Evolutionary conservation across 2,113 vertebrate genomes (phyloP).

Genomic region (Aegotheles bennettii): DNA sequence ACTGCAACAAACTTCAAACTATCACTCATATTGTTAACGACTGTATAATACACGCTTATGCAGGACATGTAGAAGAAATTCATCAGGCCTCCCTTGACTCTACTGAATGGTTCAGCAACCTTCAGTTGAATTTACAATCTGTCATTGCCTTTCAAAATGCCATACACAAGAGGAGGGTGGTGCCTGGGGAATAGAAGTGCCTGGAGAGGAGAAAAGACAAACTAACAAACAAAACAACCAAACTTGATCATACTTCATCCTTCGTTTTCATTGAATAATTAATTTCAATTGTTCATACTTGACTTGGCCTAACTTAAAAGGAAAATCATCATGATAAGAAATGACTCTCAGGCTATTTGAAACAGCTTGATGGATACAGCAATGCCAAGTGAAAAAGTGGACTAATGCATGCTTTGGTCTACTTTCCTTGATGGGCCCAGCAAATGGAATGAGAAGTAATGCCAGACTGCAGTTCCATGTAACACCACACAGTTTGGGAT

Average conservation of each 20-base stretch:
- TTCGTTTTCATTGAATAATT: not conserved
- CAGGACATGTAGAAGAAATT: constrained; percentile 12
- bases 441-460: not conserved
- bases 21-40: constrained; percentile 6
- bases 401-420: not conserved
- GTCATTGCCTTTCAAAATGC: constrained; percentile 44
- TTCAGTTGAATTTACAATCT: constrained; percentile 39
- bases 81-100: constrained; percentile 39
- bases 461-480: not conserved
- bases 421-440: not conserved
- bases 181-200: not conserved
- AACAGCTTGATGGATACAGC: not conserved
- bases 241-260: not conserved
- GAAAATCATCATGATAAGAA: not conserved
- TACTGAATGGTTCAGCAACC: constrained; percentile 27
- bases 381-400: not conserved
- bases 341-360: not conserved
- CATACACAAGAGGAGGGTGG: not conserved
- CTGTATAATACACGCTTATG: constrained; percentile 27
- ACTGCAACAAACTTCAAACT: constrained; percentile 3
- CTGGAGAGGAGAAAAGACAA: not conserved
- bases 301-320: not conserved
- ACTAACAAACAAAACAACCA: not conserved
- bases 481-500: not conserved
- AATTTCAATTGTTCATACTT: not conserved